Percentiles rank a stretch among this genome's conserved stretches.
Conservation (phyloP, 2,888 invertebrate species). For the Thalpophila matura region DNA sequence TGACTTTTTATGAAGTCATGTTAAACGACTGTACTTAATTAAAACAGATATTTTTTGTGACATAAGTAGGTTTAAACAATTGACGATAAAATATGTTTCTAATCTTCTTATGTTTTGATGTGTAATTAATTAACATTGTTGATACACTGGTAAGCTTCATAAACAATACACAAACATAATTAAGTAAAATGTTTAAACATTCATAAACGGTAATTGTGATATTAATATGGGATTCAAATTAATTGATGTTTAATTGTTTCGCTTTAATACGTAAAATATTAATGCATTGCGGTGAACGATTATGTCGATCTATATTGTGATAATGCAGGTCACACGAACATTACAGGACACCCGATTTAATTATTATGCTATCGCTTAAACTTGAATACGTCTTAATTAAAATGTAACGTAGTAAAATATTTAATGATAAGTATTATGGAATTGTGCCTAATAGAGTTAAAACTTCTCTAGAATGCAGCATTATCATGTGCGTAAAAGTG, state of each 20-base stretch:
- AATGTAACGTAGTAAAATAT: too few species aligned
- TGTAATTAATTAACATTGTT: not conserved
- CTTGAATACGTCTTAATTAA: too few species aligned
- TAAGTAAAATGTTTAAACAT: slow-evolving; percentile 38
- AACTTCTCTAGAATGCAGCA: too few species aligned
- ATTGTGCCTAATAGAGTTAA: too few species aligned
- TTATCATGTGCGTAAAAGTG: too few species aligned
- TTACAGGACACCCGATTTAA: slow-evolving; percentile 1
- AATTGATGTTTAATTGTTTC: slow-evolving; percentile 58
- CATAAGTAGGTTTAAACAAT: not conserved
- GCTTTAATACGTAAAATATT: slow-evolving; percentile 38
- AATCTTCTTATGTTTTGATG: not conserved
- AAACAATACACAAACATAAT: slow-evolving; percentile 21
- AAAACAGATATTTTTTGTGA: too few species aligned
- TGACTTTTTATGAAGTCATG: too few species aligned
- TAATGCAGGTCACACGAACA: not conserved
- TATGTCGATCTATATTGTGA: slow-evolving; percentile 1
- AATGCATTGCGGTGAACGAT: slow-evolving; percentile 18
- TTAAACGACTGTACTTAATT: too few species aligned
- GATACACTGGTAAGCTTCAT: not conserved
- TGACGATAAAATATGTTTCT: not conserved
- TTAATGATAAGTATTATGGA: too few species aligned
- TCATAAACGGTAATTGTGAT: slow-evolving; percentile 41
- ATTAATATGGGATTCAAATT: slow-evolving; percentile 49
- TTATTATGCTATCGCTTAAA: not conserved